Conservation (phyloP, 2,113 vertebrate genomes). For the Callopanchax toddi region DNA sequence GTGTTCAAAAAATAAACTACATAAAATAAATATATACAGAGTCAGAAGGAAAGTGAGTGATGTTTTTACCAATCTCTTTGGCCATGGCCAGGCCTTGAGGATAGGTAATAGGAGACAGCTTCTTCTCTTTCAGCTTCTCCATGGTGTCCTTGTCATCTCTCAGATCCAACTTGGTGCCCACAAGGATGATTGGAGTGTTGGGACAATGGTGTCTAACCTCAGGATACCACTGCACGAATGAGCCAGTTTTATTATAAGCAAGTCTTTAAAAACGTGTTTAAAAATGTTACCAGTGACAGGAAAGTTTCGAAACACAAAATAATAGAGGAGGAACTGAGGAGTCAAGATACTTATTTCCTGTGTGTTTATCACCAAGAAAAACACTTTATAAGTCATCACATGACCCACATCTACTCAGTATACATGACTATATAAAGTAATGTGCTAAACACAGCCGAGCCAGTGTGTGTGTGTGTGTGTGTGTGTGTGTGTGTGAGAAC, state of each 20-base stretch:
- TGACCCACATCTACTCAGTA: not conserved
- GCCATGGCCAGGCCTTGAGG: conserved; percentile 98
- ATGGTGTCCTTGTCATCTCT: conserved; percentile 98
- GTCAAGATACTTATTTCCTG: conserved; percentile 34
- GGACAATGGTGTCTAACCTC: conserved; percentile 97
- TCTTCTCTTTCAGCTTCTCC: conserved; percentile 98
- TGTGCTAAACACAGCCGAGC: too few species aligned
- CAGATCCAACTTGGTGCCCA: conserved; percentile 95
- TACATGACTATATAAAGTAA: too few species aligned
- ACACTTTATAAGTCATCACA: not conserved
- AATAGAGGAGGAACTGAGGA: conserved; percentile 14
- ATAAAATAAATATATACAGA: not conserved
- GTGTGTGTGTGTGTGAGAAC: too few species aligned
- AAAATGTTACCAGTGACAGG: not conserved
- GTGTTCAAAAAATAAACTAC: not conserved
- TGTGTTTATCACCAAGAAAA: conserved; percentile 24
- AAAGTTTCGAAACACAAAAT: conserved; percentile 7
- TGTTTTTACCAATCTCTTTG: conserved; percentile 92
- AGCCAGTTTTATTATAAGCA: too few species aligned
- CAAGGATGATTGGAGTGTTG: conserved; percentile 96
- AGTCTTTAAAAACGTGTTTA: too few species aligned
- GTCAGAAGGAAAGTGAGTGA: not conserved
- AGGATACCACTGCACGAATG: conserved; percentile 88
- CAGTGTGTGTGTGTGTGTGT: too few species aligned
- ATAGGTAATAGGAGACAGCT: conserved; percentile 95